Evolutionary conservation across 1,140 invertebrate species (phyloP).

Genomic region (Euura saliciscinereae): DNA sequence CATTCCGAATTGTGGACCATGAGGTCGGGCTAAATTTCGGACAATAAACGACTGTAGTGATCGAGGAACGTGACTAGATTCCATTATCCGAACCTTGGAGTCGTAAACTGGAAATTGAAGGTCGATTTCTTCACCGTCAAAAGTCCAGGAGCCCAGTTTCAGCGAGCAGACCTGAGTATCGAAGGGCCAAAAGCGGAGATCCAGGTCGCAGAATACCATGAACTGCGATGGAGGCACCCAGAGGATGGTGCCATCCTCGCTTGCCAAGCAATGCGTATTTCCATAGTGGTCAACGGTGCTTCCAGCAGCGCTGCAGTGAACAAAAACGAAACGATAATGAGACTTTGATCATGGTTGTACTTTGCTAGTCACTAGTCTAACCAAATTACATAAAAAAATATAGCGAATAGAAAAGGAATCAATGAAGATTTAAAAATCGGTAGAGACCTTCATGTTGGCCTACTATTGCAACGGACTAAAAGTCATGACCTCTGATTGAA

Average conservation of each 20-base stretch:
- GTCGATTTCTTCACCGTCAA: slow-evolving; percentile 69
- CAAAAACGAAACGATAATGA: too few species aligned
- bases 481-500: too few species aligned
- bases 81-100: slow-evolving; percentile 24
- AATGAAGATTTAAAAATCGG: too few species aligned
- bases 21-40: slow-evolving; percentile 27
- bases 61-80: slow-evolving; percentile 26
- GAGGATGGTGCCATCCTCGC: slow-evolving; percentile 63
- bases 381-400: too few species aligned
- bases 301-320: slow-evolving; percentile 59
- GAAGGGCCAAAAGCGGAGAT: slow-evolving; percentile 74
- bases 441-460: too few species aligned
- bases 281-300: slow-evolving; percentile 64
- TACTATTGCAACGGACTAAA: too few species aligned
- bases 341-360: too few species aligned
- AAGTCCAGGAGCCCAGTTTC: slow-evolving; percentile 74
- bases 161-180: slow-evolving; percentile 73
- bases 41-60: slow-evolving; percentile 34
- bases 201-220: slow-evolving; percentile 68
- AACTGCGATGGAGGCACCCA: slow-evolving; percentile 76
- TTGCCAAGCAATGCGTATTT: slow-evolving; percentile 67
- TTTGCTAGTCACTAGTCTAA: too few species aligned
- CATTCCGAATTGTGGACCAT: slow-evolving; percentile 63
- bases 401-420: too few species aligned
- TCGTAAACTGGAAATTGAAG: slow-evolving; percentile 47